Evolutionary conservation across 2,888 invertebrate species (phyloP), one percentile per base, ranked within the genome.

Genomic region (Aphrophora alni): DNA sequence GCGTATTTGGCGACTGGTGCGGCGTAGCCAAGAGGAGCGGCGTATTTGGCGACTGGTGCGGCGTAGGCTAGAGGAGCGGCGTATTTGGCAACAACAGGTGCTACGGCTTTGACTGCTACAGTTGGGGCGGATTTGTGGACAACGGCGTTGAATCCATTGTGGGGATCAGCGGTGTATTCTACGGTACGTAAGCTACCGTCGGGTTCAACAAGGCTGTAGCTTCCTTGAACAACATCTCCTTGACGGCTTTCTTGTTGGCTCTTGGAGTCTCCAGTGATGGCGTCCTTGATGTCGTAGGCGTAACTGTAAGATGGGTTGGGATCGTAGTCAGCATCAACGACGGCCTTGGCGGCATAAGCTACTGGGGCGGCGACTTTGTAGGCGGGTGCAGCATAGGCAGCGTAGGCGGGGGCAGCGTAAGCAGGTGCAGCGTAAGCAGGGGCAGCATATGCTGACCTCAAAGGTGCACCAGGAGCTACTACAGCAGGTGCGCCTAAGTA

Each of bases 331-430:
- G 83, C 82, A 59, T 82, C 84, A 44, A 82, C 84, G 69, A 82
- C 79, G 69, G 80, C 83, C 84, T 93, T 93, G 81, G 93, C 91
- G 68, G 86, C 84, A 69, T 85, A 85, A 84, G 89, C 89, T 33
- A 33, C 33, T 33, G 33, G 33, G 33, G 33, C 33, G 33, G 33
- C 33, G 59, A 85, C 86, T 77, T 86, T 86, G 71, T 83, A 84
- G 73, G 87, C 86, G 80, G 84, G 83, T 84, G 89, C 89, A 87
- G 87, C 82, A 87, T 87, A 59, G 86, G 88, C 28, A 86, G 87
- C 82, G 87, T 87, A 59, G 86, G 88, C 28, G 86, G 87, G 12
- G 87, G 86, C n/a, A 87, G 88, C 79, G 84, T 82, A 85, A 7
- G 89, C 90, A 27, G 89, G 87, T 77, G 87, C 86, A 75, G 86